Evolutionary conservation across 2,797 vertebrate genomes (phyloP).

Genomic region (Enteromius unitaeniatus): DNA sequence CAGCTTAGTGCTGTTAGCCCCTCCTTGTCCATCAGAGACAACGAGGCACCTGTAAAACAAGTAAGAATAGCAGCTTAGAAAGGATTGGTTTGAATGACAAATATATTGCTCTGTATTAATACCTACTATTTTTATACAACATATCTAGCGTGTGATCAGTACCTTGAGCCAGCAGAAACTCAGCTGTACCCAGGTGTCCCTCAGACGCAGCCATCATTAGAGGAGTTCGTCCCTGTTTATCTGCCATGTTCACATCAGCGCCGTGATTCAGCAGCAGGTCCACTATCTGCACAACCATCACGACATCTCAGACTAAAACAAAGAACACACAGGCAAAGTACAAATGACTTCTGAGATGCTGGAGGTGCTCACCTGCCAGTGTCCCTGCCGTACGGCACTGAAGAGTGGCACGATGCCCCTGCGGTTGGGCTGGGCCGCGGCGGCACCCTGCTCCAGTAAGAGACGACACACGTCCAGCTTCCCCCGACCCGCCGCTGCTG

Average conservation of each 20-base stretch:
- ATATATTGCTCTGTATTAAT: not conserved
- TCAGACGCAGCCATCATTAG: constrained; percentile 96
- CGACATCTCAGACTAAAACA: not conserved
- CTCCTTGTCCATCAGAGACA: constrained; percentile 91
- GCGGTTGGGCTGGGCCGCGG: constrained; percentile 86
- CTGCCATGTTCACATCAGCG: constrained; percentile 90
- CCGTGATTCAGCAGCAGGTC: constrained; percentile 89
- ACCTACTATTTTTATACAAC: not conserved
- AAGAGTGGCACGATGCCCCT: constrained; percentile 86
- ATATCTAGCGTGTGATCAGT: not conserved
- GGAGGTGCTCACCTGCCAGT: constrained; percentile 83
- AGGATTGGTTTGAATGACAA: not conserved
- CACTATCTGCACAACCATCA: constrained; percentile 81
- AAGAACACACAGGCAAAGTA: not conserved
- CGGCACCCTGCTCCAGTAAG: constrained; percentile 86
- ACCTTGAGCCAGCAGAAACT: constrained; percentile 94
- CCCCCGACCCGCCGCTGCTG: constrained; percentile 84
- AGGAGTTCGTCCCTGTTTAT: constrained; percentile 92
- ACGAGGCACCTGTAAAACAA: constrained; percentile 83
- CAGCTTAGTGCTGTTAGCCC: constrained; percentile 95
- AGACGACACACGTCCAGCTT: constrained; percentile 87
- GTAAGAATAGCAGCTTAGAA: not conserved
- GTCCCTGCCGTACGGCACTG: constrained; percentile 88
- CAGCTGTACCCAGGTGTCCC: constrained; percentile 88
- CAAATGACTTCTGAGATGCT: not conserved